Evolutionary conservation across 2,888 invertebrate species (phyloP).

Genomic region (Caenorhabditis uteleia): DNA sequence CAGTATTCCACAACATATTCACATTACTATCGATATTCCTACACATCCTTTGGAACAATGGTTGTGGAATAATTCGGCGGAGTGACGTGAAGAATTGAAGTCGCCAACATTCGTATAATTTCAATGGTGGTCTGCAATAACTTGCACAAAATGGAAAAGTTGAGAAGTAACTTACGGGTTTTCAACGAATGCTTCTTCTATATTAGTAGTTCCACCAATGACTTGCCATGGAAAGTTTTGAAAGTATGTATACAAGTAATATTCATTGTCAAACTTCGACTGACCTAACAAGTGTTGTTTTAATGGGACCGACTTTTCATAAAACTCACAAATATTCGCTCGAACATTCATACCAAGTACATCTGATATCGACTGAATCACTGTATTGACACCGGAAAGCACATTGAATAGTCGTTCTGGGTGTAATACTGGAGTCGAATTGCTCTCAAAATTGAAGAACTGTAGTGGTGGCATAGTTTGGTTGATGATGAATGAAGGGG

Average conservation of each 20-base stretch:
- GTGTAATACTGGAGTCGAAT: too few species aligned
- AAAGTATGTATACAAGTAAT: constrained; percentile 17
- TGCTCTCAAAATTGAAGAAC: too few species aligned
- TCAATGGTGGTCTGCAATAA: constrained; percentile 7
- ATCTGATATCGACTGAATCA: constrained; percentile 1
- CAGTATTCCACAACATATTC: constrained; percentile 3
- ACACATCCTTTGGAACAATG: constrained; percentile 9
- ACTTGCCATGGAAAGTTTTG: constrained; percentile 13
- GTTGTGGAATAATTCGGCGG: constrained; percentile 7
- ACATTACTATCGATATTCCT: constrained; percentile 6
- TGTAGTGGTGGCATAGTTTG: too few species aligned
- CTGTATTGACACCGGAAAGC: too few species aligned
- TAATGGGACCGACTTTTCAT: not conserved
- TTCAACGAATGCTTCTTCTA: not conserved
- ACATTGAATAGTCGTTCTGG: too few species aligned
- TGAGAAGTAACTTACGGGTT: constrained; percentile 4
- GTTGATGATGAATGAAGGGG: too few species aligned
- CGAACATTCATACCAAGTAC: constrained; percentile 5
- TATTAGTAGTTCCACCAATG: constrained; percentile 7
- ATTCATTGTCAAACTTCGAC: constrained; percentile 6
- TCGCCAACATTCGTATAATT: constrained; percentile 9
- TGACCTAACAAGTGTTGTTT: constrained; percentile 8
- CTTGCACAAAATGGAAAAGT: not conserved
- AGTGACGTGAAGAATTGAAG: constrained; percentile 18
- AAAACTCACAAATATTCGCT: constrained; percentile 16